A percentile compares a stretch with the other conserved stretches of the same genome.
phyloP scores from a whole-genome alignment of 2,113 vertebrate genomes.

The Numida meleagris region DNA sequence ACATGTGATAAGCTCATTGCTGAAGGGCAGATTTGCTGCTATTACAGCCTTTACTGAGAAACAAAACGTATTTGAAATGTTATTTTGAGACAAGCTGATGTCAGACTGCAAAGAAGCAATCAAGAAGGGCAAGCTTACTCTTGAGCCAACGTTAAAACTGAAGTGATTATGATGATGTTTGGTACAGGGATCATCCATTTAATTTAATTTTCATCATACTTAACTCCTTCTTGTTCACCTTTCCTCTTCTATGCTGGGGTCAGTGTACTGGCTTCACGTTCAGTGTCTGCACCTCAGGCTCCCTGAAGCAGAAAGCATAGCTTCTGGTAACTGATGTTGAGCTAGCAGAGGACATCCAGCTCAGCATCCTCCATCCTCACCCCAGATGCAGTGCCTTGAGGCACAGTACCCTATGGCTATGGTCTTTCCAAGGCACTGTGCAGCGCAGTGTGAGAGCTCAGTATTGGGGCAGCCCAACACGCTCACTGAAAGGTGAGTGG shows the following conservation, averaged over 20 bases:
- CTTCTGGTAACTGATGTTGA: not conserved
- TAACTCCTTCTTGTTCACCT: not conserved
- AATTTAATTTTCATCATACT: not conserved
- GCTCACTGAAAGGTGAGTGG: not conserved
- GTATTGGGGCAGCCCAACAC: not conserved
- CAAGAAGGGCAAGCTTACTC: not conserved
- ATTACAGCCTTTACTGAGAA: conserved; percentile 6
- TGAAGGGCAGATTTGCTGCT: conserved; percentile 16
- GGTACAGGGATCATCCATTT: not conserved
- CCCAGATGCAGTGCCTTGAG: not conserved
- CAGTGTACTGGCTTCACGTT: not conserved
- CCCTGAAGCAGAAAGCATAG: not conserved
- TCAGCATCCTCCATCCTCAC: not conserved
- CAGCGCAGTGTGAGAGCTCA: not conserved
- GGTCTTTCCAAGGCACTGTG: not conserved
- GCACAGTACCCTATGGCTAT: not conserved
- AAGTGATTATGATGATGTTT: not conserved
- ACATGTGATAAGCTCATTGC: conserved; percentile 18
- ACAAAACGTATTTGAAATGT: not conserved
- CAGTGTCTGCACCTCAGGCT: not conserved
- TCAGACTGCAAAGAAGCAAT: not conserved
- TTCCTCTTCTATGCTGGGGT: not conserved
- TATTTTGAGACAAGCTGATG: conserved; percentile 25
- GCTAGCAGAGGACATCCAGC: not conserved
- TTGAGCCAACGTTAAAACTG: not conserved